A percentile compares a stretch with the other conserved stretches of the same genome.
phyloP scores from a whole-genome alignment of 1,140 invertebrate species.

The Zaprionus gabonicus region DNA sequence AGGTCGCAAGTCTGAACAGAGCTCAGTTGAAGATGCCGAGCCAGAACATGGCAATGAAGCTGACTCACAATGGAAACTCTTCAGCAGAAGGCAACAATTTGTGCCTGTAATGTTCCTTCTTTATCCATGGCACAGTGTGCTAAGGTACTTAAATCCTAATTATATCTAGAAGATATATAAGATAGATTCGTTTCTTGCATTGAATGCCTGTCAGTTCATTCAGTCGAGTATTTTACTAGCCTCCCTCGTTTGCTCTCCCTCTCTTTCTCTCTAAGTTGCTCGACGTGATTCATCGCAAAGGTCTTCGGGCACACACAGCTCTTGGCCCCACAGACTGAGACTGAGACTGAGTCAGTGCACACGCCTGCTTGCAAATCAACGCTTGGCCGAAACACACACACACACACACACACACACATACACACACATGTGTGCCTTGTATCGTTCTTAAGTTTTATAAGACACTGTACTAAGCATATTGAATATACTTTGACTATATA shows the following conservation, averaged over 20 bases:
- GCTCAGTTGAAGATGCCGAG: no score
- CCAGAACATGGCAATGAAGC: background rate
- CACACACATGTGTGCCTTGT: no score
- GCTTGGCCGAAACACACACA: background rate
- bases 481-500: background rate
- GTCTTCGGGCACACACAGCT: background rate
- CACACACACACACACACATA: background rate
- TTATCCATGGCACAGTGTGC: background rate
- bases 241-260: background rate
- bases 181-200: no score
- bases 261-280: background rate
- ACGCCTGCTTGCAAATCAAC: slow-evolving; percentile 4
- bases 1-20: background rate
- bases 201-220: background rate
- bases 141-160: background rate
- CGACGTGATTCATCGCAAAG: background rate
- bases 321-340: background rate
- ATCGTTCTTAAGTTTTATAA: background rate
- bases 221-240: background rate
- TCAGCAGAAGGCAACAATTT: background rate
- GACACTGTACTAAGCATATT: background rate
- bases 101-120: background rate
- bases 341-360: background rate
- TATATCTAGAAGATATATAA: background rate
- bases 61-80: background rate